A percentile compares a stretch with the other conserved stretches of the same genome.
These are phyloP conservation scores for Beroe ovata DNA, from an alignment of 37 sponge, comb jelly and placozoan species.

Conservation along the genomic window DNA sequence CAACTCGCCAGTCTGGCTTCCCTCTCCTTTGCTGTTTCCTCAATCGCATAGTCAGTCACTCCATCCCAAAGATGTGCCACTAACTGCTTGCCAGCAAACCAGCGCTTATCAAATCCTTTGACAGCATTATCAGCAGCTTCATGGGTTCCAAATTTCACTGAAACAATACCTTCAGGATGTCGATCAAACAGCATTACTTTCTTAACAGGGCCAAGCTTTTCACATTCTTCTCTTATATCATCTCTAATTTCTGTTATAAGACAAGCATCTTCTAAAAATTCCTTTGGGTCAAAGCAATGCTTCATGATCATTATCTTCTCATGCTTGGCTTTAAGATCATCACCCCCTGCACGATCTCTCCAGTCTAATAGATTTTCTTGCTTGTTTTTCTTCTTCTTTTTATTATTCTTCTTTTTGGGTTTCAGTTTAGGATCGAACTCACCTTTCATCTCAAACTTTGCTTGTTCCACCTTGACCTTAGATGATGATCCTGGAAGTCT, in stretches of 20 bases:
- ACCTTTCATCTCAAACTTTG: conserved; percentile 87
- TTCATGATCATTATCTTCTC: conserved; percentile 86
- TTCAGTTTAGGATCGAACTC: conserved; percentile 82
- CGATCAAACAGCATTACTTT: conserved; percentile 91
- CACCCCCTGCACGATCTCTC: conserved; percentile 73
- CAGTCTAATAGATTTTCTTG: conserved; percentile 82
- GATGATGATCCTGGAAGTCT: neutral
- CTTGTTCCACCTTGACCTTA: conserved; percentile 70
- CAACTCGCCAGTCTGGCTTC: conserved; percentile 80
- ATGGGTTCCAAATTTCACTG: conserved; percentile 84
- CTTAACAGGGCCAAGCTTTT: conserved; percentile 88
- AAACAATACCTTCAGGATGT: conserved; percentile 90
- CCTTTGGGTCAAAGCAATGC: conserved; percentile 84
- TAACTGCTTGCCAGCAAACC: conserved; percentile 79
- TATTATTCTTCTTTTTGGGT: conserved; percentile 76
- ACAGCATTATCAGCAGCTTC: conserved; percentile 83
- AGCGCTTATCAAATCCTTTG: conserved; percentile 77
- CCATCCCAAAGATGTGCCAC: conserved; percentile 87
- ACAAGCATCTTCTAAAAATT: conserved; percentile 83
- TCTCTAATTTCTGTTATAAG: conserved; percentile 81
- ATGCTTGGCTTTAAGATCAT: conserved; percentile 70
- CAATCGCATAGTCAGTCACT: conserved; percentile 79
- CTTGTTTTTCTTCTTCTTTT: conserved; percentile 76
- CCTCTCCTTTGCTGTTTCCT: conserved; percentile 89
- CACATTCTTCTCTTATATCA: conserved; percentile 86